Evolutionary conservation across 2,113 vertebrate genomes (phyloP).

Genomic region (Promerops cafer): DNA sequence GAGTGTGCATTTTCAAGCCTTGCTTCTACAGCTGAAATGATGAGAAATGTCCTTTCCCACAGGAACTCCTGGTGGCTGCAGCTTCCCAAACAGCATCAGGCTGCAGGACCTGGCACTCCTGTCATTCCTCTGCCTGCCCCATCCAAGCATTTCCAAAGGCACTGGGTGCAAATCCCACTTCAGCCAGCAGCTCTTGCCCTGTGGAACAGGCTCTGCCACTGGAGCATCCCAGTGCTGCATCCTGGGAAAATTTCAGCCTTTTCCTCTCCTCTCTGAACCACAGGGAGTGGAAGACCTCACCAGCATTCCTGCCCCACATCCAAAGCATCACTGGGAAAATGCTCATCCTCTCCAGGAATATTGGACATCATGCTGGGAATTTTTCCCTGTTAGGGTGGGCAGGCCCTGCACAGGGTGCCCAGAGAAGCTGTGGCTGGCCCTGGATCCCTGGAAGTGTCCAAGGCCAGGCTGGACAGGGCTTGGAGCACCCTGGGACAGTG

Average conservation of each 20-base stretch:
- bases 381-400: accelerated
- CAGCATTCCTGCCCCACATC: neutral
- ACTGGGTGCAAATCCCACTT: neutral
- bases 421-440: neutral
- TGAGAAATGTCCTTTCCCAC: neutral
- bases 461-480: accelerated
- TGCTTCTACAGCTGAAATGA: neutral
- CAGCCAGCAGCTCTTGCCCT: neutral
- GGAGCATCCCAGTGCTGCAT: neutral
- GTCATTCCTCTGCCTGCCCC: neutral
- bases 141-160: neutral
- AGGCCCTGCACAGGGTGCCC: neutral
- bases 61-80: neutral
- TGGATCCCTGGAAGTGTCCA: neutral
- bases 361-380: accelerated
- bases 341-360: neutral
- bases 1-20: neutral
- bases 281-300: neutral
- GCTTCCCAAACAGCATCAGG: neutral
- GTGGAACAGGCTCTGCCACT: neutral
- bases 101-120: neutral
- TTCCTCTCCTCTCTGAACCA: neutral
- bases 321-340: neutral
- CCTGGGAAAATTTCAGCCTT: neutral
- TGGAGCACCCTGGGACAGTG: accelerated